Evolutionary conservation across 2,797 vertebrate species (phyloP).

Genomic region (Zalophus californianus): DNA sequence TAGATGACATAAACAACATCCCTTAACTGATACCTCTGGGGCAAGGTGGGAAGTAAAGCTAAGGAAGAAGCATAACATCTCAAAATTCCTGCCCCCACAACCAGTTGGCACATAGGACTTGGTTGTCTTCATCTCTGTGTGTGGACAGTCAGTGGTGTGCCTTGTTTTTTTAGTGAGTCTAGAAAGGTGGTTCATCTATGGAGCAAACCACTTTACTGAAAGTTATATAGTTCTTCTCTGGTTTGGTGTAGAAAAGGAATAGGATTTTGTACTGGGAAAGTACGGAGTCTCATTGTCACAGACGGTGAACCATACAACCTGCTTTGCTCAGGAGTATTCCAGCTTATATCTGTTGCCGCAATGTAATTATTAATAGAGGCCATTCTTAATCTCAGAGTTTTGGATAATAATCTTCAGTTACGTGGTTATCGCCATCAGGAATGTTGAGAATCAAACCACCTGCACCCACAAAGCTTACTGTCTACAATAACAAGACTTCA

Average conservation of each 20-base stretch:
- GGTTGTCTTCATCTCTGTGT: background rate
- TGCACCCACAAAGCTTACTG: background rate
- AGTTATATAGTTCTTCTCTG: background rate
- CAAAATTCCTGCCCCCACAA: background rate
- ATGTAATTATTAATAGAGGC: background rate
- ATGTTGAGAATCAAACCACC: background rate
- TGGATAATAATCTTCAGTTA: background rate
- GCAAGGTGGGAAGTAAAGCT: background rate
- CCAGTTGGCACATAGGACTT: no score
- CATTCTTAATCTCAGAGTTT: background rate
- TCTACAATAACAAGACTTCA: background rate
- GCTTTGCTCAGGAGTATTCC: background rate
- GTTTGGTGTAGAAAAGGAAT: background rate
- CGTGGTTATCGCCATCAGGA: background rate
- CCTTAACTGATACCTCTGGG: background rate
- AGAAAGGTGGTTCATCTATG: background rate
- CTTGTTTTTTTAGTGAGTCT: background rate
- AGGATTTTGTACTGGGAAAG: background rate
- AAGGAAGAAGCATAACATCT: background rate
- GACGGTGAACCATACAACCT: background rate
- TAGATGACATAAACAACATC: background rate
- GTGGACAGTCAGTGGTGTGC: background rate
- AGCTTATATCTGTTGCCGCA: background rate
- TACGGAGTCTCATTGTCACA: background rate
- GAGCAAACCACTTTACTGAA: background rate